Base-by-base conservation (phyloP, 2,797 vertebrate genomes). In the Sebastes trivittatus region DNA sequence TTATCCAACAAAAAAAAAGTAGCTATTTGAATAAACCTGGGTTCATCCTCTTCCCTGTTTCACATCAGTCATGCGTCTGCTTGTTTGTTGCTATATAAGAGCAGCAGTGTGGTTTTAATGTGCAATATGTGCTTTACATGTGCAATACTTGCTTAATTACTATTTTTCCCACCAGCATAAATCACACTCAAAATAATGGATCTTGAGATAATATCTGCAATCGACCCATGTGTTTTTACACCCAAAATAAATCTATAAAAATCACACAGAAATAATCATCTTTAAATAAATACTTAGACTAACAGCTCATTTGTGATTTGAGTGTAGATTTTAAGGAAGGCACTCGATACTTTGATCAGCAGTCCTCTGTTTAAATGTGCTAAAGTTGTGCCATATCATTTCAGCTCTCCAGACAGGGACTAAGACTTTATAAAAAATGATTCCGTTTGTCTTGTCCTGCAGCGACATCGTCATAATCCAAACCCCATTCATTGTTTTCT, bases 91-190 rank as follows among this genome's bases (percentile, higher is more conserved):
- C 75, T 71, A 1, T 29, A 2, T 20, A 7, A 61, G 30, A 78
- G 62, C 66, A 68, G 64, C 5, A 67, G 38, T 72, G 42, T 58
- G 36, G 20, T 66, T 85, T 80, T 27, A 78, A 82, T 87, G 90
- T 93, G 87, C 89, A 92, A 90, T 81, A 75, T 25, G 65, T 76
- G 81, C 82, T 55, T 86, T 52, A 75, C 2, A 60, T 85, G 91
- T 93, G 92, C 91, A 93, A 92, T 55, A 83, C 23, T 75, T 82
- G 70, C 78, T 71, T 55, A 16, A 62, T 72, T 63, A 25, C 34
- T n/a, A 11, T 66, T 75, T 23, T 38, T 3, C 11, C 27, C 52
- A 29, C 22, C 16, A 16, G 9, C 22, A 82, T 52, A 52, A 81
- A 68, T 54, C 11, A 66, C 11, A 36, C 11, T 36, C 56, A 68